phyloP scores from a whole-genome alignment of 2,113 vertebrate species.

The Pristiophorus japonicus region DNA sequence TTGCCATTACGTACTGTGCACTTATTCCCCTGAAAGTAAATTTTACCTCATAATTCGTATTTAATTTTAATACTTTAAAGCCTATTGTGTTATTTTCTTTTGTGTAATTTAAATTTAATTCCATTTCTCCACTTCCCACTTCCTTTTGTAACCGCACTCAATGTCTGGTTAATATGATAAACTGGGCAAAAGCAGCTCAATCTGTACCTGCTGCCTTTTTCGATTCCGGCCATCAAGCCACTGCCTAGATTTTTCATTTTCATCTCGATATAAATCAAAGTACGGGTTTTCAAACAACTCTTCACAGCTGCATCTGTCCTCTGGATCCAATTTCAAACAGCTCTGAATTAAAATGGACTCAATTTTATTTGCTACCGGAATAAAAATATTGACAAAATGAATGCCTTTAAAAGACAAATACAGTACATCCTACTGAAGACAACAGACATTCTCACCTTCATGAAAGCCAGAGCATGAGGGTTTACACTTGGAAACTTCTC shows the following conservation, averaged over 20 bases:
- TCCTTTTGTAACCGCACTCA: neutral
- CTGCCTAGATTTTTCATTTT: conserved; percentile 24
- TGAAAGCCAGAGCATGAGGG: conserved; percentile 14
- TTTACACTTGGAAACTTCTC: conserved; percentile 32
- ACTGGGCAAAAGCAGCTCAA: neutral
- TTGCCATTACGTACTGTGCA: neutral
- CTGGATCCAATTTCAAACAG: conserved; percentile 30
- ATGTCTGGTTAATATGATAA: neutral
- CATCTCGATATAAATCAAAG: conserved; percentile 22
- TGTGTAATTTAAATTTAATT: neutral
- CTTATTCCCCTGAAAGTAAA: too few species aligned
- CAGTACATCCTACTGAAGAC: neutral
- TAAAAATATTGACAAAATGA: neutral
- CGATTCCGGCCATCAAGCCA: conserved; percentile 22
- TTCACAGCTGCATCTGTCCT: conserved; percentile 24
- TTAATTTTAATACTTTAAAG: neutral
- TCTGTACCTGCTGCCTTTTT: conserved; percentile 20
- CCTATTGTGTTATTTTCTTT: neutral
- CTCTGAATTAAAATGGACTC: conserved; percentile 13
- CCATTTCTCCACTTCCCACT: neutral
- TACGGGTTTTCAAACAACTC: neutral
- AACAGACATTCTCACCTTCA: conserved; percentile 25
- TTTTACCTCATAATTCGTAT: too few species aligned
- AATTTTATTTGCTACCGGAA: neutral
- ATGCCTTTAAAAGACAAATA: neutral